Percentiles rank a stretch among this genome's conserved stretches.
These are phyloP conservation scores for Lepus europaeus DNA, from an alignment of 2,113 vertebrate genomes.

Conservation along the genomic window DNA sequence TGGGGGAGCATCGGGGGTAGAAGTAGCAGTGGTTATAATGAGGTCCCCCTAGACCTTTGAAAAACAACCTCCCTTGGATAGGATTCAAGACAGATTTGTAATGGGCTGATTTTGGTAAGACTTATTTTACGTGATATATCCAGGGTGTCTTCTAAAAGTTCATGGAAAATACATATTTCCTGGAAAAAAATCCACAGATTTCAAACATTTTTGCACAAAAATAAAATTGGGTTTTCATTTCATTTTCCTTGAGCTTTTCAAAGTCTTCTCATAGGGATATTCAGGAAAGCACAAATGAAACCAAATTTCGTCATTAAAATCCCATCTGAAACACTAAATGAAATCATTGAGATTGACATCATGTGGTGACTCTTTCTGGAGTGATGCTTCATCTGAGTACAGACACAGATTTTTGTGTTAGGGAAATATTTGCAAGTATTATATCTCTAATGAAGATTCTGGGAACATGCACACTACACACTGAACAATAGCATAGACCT, in stretches of 20 bases:
- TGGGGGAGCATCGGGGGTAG: not conserved
- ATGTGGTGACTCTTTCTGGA: not conserved
- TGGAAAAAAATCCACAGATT: too few species aligned
- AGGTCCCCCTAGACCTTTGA: constrained; percentile 69
- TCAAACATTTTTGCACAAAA: too few species aligned
- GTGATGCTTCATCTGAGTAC: not conserved
- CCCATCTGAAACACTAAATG: not conserved
- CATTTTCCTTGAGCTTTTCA: too few species aligned
- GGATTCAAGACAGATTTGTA: constrained; percentile 61
- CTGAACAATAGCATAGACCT: not conserved
- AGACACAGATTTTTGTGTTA: not conserved
- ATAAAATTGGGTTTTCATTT: too few species aligned
- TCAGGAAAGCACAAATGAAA: constrained; percentile 6
- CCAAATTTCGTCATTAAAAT: not conserved
- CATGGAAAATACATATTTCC: too few species aligned
- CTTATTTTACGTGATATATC: not conserved
- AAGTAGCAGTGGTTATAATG: constrained; percentile 38
- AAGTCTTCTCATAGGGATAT: not conserved
- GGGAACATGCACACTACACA: not conserved
- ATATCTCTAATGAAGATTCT: not conserved
- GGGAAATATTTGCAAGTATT: not conserved
- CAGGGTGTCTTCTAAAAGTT: too few species aligned
- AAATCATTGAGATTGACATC: not conserved
- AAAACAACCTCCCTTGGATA: constrained; percentile 61
- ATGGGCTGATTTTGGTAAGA: constrained; percentile 13